These are phyloP conservation scores for Crocodylus rhombifer DNA, from an alignment of 2,797 vertebrate genomes.

Conservation along the genomic window DNA sequence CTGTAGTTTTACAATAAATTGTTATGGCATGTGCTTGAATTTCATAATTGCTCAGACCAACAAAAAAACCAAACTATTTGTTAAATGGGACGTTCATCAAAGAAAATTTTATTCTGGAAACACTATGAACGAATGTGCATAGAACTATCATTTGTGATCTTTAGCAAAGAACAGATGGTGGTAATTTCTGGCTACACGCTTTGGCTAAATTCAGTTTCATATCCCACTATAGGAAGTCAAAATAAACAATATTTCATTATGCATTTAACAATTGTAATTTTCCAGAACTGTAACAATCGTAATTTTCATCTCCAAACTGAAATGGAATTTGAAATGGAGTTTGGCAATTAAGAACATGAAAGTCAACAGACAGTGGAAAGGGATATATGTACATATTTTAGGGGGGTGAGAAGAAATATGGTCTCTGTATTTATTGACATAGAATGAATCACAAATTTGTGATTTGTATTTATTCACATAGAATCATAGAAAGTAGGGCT, in stretches of 20 bases:
- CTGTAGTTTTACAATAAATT: not conserved
- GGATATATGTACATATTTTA: constrained; percentile 5
- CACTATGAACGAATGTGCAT: not conserved
- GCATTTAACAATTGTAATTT: not conserved
- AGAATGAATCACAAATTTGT: too few relatives aligned
- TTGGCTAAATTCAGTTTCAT: constrained; percentile 29
- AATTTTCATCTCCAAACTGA: constrained; percentile 32
- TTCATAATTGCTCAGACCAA: not conserved
- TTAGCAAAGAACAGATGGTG: constrained; percentile 28
- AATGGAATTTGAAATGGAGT: constrained; percentile 39
- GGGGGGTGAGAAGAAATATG: not conserved
- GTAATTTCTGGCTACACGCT: constrained; percentile 31
- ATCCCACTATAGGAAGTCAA: constrained; percentile 8
- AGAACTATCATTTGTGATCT: constrained; percentile 45
- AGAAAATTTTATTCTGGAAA: not conserved
- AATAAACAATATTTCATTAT: constrained; percentile 45
- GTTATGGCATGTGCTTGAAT: not conserved
- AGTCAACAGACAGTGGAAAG: constrained; percentile 57
- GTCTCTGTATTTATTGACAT: constrained; percentile 57
- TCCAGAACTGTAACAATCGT: constrained; percentile 6
- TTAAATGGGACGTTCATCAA: constrained; percentile 9
- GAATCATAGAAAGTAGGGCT: too few relatives aligned
- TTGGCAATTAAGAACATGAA: constrained; percentile 55
- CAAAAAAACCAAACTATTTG: constrained; percentile 1
- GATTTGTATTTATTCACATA: too few relatives aligned